Conservation (phyloP, 2,113 vertebrate genomes). For the Oreochromis spilurus region DNA sequence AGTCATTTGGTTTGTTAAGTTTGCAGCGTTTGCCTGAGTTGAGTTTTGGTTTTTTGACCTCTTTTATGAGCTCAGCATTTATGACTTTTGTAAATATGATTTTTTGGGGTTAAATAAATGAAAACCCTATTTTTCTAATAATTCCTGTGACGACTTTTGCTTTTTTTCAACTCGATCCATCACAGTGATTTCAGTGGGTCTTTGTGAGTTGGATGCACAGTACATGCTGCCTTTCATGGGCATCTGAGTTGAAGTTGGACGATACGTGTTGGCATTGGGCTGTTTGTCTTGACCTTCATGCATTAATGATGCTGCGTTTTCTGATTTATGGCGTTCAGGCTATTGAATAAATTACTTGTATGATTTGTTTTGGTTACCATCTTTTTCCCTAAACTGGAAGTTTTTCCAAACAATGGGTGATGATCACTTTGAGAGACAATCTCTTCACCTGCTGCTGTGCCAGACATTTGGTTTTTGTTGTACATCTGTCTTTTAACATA, state of each 20-base stretch:
- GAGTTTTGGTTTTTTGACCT: neutral
- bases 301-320: neutral
- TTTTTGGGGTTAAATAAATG: neutral
- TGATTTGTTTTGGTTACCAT: neutral
- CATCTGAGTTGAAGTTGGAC: neutral
- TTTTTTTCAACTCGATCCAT: neutral
- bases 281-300: neutral
- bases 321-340: neutral
- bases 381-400: neutral
- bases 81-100: neutral
- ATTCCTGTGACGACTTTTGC: neutral
- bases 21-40: neutral
- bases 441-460: neutral
- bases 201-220: neutral
- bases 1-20: neutral
- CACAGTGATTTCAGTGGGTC: neutral
- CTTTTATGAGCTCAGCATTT: neutral
- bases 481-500: neutral
- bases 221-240: neutral
- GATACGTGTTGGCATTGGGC: neutral
- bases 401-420: neutral
- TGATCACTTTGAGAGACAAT: neutral
- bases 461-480: neutral
- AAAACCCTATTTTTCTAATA: neutral
- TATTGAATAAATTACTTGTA: neutral